Evolutionary conservation across 2,797 vertebrate genomes (phyloP).

Genomic region (Amniataba percoides): DNA sequence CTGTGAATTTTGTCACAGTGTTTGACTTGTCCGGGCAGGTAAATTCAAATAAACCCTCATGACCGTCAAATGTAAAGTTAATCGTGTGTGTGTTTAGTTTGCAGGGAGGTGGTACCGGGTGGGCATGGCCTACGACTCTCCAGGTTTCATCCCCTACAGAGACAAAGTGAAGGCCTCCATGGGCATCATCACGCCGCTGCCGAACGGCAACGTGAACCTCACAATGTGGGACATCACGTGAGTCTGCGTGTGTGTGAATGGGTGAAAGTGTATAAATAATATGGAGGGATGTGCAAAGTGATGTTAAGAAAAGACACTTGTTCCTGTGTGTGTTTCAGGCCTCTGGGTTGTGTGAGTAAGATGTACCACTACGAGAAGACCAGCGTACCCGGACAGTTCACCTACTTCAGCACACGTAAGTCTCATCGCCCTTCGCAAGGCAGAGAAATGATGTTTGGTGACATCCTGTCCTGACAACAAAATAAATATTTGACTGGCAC

Average conservation of each 20-base stretch:
- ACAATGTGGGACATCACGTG: conserved; percentile 85
- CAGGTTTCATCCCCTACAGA: conserved; percentile 72
- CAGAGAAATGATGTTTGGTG: not conserved
- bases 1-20: not conserved
- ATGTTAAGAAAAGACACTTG: not conserved
- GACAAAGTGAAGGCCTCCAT: conserved; percentile 76
- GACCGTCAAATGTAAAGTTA: not conserved
- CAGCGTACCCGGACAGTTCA: conserved; percentile 79
- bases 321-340: conserved; percentile 65
- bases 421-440: conserved; percentile 15
- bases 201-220: conserved; percentile 82
- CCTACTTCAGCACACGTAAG: conserved; percentile 87
- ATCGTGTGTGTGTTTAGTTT: conserved; percentile 75
- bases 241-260: conserved; percentile 43
- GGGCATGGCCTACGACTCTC: conserved; percentile 85
- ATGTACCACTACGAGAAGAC: conserved; percentile 83
- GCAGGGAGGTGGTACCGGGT: conserved; percentile 86
- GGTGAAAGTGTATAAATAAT: not conserved
- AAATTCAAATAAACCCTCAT: not conserved
- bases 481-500: conserved; percentile 9
- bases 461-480: not conserved
- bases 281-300: no score
- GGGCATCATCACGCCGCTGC: conserved; percentile 71
- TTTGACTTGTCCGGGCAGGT: not conserved
- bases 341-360: conserved; percentile 66